These are phyloP conservation scores for Hydrozoanthus gracilis DNA, from an alignment of 92 coral and sea anemone species.

Conservation along the genomic window DNA sequence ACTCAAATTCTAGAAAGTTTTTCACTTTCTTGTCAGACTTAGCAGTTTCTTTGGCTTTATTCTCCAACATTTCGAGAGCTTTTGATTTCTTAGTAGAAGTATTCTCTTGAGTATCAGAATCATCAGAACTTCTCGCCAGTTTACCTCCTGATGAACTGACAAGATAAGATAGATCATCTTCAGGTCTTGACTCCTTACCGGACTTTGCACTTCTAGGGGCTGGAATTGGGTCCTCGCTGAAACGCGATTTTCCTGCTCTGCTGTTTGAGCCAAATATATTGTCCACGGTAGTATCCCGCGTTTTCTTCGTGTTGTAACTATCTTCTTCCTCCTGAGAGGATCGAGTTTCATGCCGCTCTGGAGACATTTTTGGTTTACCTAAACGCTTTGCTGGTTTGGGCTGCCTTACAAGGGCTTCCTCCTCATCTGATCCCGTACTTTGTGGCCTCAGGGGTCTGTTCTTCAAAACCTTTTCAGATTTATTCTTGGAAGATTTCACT, in stretches of 20 bases:
- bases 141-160: not conserved
- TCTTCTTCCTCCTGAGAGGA: conserved; percentile 16
- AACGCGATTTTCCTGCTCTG: not conserved
- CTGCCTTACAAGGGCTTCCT: not conserved
- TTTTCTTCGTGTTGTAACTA: not conserved
- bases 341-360: not conserved
- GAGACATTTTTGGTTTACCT: conserved; percentile 16
- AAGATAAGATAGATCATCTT: not conserved
- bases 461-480: not conserved
- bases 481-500: not conserved
- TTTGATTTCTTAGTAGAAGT: conserved; percentile 29
- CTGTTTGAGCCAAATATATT: conserved; percentile 1
- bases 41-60: conserved; percentile 14
- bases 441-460: not conserved
- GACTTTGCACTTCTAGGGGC: conserved; percentile 21
- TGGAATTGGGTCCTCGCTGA: not conserved
- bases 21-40: conserved; percentile 10
- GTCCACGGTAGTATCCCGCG: not conserved
- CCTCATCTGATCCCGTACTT: conserved; percentile 18
- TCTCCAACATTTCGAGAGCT: conserved; percentile 19
- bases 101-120: not conserved
- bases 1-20: conserved; percentile 4
- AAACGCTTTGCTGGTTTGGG: not conserved
- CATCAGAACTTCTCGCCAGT: not conserved
- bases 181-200: not conserved